Conservation (phyloP, 53 echinoderm and acorn worm genomes). For the Echinometra lucunter region DNA sequence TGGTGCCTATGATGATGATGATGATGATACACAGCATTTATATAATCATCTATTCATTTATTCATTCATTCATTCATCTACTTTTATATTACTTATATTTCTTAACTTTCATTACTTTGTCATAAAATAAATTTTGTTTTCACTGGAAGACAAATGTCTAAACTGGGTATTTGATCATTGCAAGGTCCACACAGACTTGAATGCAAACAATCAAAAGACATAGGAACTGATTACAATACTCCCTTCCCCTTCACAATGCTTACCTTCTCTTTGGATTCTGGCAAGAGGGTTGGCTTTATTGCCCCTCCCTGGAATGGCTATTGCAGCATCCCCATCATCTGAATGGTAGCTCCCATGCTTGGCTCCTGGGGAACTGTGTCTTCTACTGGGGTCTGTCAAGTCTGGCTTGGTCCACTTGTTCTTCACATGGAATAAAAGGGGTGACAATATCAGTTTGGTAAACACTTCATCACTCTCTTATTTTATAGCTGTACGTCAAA, state of each 20-base stretch:
- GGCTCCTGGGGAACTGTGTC: conserved; percentile 18
- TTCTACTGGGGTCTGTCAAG: background rate
- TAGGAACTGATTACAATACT: background rate
- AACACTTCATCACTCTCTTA: background rate
- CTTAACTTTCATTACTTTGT: no score
- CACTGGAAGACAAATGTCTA: background rate
- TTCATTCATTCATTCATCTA: no score
- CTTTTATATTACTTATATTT: no score
- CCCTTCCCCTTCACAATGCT: no score
- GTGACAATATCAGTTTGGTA: background rate
- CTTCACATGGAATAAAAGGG: background rate
- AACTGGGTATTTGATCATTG: background rate
- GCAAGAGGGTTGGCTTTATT: conserved; percentile 44
- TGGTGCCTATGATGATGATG: no score
- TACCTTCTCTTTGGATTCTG: conserved; percentile 63
- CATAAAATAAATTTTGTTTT: no score
- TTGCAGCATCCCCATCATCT: conserved; percentile 46
- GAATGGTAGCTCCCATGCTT: conserved; percentile 59
- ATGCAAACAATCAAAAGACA: background rate
- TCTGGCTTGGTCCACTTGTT: conserved; percentile 42
- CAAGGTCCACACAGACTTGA: background rate
- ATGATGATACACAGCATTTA: no score
- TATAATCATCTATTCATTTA: no score
- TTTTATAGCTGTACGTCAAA: background rate
- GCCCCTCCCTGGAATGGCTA: conserved; percentile 62